phyloP scores from a whole-genome alignment of 2,888 invertebrate genomes.

The Luperina testacea region DNA sequence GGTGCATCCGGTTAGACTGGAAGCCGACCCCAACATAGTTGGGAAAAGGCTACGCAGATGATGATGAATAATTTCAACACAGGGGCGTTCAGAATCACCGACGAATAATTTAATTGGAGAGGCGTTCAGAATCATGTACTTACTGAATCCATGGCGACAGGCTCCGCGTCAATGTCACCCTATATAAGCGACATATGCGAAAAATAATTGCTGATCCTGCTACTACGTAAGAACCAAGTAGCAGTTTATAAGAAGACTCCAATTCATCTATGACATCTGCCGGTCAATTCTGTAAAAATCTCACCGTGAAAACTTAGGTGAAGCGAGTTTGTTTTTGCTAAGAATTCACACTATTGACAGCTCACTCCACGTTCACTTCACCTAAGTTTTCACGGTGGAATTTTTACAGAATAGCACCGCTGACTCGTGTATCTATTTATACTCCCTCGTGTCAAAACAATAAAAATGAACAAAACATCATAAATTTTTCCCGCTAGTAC shows the following conservation, averaged over 20 bases:
- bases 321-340: too few species aligned
- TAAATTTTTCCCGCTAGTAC: conserved; percentile 14
- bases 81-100: neutral
- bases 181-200: neutral
- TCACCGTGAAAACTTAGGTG: too few species aligned
- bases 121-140: neutral
- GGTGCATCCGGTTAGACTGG: too few species aligned
- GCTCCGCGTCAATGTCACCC: neutral
- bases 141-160: neutral
- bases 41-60: too few species aligned
- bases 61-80: too few species aligned
- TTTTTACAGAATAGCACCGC: too few species aligned
- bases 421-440: neutral
- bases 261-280: neutral
- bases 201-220: neutral
- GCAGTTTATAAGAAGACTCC: neutral
- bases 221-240: neutral
- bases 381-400: too few species aligned
- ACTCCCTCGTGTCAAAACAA: conserved; percentile 14
- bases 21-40: too few species aligned
- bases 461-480: conserved; percentile 29
- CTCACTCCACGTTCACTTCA: too few species aligned
- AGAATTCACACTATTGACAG: too few species aligned
- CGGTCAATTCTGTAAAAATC: too few species aligned
- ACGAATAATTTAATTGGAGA: neutral